Conservation (phyloP, 2,888 invertebrate genomes). For the Shargacucullia verbasci region DNA sequence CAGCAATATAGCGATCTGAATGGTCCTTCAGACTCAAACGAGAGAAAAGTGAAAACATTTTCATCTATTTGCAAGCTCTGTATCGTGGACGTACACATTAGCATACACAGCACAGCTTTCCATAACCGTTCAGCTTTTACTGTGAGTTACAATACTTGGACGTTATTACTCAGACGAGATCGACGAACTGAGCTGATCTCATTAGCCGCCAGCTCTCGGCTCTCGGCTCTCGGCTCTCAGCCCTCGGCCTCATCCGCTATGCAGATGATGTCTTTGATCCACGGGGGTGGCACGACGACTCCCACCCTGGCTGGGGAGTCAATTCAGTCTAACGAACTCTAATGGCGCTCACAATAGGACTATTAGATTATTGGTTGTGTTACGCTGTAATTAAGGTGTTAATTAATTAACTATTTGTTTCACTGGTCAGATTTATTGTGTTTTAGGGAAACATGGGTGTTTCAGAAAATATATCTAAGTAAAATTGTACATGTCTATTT, state of each 20-base stretch:
- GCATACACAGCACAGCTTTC: conserved; percentile 12
- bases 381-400: conserved; percentile 12
- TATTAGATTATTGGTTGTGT: conserved; percentile 32
- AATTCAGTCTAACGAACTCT: conserved; percentile 56
- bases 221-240: conserved; percentile 43
- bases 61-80: background rate
- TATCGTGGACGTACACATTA: conserved; percentile 5
- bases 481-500: too few species aligned
- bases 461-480: background rate
- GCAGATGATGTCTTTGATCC: conserved; percentile 64
- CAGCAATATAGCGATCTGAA: background rate
- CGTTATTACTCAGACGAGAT: conserved; percentile 27
- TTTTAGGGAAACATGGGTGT: background rate
- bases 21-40: background rate
- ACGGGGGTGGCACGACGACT: conserved; percentile 12
- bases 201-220: conserved; percentile 39
- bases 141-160: conserved; percentile 15
- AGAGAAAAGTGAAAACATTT: background rate
- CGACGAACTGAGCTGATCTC: conserved; percentile 63
- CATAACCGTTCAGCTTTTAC: conserved; percentile 14
- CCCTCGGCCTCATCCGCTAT: conserved; percentile 63
- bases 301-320: conserved; percentile 16
- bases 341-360: conserved; percentile 39
- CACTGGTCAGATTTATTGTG: conserved; percentile 4
- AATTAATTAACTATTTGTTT: conserved; percentile 29